Evolutionary conservation across 2,797 vertebrate species (phyloP).

Genomic region (Dendrocincla fuliginosa): DNA sequence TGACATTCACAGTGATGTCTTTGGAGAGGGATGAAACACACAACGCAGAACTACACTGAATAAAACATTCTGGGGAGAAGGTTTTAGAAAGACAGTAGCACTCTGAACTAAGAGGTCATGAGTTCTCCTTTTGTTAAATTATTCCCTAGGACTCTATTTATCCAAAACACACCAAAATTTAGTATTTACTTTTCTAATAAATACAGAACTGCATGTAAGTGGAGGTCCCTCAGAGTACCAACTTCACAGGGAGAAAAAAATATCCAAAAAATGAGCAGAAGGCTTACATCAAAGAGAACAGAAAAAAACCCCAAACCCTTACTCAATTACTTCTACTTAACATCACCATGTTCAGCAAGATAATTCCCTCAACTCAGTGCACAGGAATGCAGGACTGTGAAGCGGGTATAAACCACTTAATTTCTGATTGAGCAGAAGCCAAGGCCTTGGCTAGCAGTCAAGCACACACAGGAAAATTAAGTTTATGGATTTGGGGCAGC

Average conservation of each 20-base stretch:
- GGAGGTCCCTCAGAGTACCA: neutral
- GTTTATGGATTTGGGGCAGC: constrained; percentile 6
- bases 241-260: neutral
- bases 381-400: neutral
- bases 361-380: neutral
- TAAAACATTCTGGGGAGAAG: neutral
- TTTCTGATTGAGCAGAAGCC: constrained; percentile 36
- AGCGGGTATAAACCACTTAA: constrained; percentile 26
- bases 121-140: constrained; percentile 1
- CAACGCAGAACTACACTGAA: neutral
- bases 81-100: neutral
- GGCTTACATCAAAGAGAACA: constrained; percentile 24
- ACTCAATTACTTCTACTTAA: constrained; percentile 53
- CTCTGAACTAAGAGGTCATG: neutral
- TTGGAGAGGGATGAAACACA: neutral
- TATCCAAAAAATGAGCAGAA: constrained; percentile 1
- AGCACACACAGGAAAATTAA: neutral
- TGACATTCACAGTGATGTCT: neutral
- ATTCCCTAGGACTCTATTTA: constrained; percentile 1
- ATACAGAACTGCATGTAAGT: neutral
- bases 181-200: constrained; percentile 25
- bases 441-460: constrained; percentile 32
- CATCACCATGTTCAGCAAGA: neutral
- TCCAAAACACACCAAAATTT: constrained; percentile 16
- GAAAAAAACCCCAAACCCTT: neutral